Percentiles rank a stretch among this genome's conserved stretches.
Conservation (phyloP, 2,797 vertebrate species). For the Myotis planiceps region DNA sequence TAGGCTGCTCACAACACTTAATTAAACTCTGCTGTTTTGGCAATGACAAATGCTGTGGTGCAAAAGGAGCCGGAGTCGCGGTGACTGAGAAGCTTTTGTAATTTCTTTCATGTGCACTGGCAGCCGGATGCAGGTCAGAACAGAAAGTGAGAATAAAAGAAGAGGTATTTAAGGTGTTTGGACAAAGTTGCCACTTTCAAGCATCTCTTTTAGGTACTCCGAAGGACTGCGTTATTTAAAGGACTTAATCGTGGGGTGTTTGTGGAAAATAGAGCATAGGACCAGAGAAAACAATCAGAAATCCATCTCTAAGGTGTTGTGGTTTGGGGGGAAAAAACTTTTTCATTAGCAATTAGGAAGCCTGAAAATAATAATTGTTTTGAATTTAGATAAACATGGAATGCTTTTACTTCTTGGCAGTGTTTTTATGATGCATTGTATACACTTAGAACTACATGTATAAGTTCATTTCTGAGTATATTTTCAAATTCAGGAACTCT, state of each 20-base stretch:
- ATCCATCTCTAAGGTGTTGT: neutral
- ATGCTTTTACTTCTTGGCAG: neutral
- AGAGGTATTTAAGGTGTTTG: conserved; percentile 87
- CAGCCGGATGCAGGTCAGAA: conserved; percentile 93
- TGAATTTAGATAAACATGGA: neutral
- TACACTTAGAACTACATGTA: neutral
- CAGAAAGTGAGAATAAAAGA: conserved; percentile 92
- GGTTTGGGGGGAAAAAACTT: neutral
- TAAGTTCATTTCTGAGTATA: neutral
- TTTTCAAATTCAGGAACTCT: conserved; percentile 30
- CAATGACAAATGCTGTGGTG: conserved; percentile 99
- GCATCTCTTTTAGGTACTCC: neutral
- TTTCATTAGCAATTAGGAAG: neutral
- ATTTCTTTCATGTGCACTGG: conserved; percentile 96
- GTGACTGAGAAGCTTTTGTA: conserved; percentile 95
- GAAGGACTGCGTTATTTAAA: neutral
- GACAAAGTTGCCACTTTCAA: conserved; percentile 86
- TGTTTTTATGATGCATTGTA: neutral
- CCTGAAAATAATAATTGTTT: neutral
- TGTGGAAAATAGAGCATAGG: neutral
- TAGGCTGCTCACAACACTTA: conserved; percentile 99
- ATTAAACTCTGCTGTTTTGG: conserved; percentile 99
- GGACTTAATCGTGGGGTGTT: neutral
- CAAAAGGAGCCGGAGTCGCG: conserved; percentile 93
- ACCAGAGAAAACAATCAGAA: neutral